Conservation (phyloP, 2,888 invertebrate species). For the Acronicta psi region DNA sequence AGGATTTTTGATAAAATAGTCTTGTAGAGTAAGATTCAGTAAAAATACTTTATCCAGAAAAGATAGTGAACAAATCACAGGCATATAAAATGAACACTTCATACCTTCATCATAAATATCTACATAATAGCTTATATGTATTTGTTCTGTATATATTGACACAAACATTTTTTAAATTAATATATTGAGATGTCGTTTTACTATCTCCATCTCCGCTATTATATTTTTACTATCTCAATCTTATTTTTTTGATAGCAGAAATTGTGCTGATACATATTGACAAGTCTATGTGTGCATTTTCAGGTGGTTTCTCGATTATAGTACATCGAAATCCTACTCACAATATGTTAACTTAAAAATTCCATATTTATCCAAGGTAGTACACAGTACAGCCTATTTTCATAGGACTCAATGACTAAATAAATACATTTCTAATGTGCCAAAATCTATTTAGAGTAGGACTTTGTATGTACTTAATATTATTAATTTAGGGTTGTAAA, state of each 20-base stretch:
- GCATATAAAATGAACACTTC: too few relatives aligned
- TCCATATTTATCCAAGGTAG: not conserved
- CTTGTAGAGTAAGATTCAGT: too few relatives aligned
- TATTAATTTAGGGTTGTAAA: conserved; percentile 21
- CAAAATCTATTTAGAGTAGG: conserved; percentile 6
- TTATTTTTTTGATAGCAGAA: not conserved
- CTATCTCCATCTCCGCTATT: not conserved
- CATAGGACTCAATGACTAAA: not conserved
- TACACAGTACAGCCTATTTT: not conserved
- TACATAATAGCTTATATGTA: too few relatives aligned
- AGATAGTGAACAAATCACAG: too few relatives aligned
- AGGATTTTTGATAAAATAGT: not conserved
- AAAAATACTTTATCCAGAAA: too few relatives aligned
- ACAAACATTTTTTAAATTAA: not conserved
- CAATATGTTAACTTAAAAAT: not conserved
- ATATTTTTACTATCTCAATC: not conserved
- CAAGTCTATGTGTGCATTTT: not conserved
- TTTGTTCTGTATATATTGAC: too few relatives aligned
- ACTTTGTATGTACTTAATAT: conserved; percentile 9
- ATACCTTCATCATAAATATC: too few relatives aligned
- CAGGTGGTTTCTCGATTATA: conserved; percentile 8
- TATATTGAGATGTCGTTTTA: not conserved
- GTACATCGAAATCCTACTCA: conserved; percentile 11
- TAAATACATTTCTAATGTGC: not conserved
- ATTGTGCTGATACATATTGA: not conserved